These are phyloP conservation scores for Netelia inedita DNA, from an alignment of 2,888 invertebrate species.

Conservation along the genomic window DNA sequence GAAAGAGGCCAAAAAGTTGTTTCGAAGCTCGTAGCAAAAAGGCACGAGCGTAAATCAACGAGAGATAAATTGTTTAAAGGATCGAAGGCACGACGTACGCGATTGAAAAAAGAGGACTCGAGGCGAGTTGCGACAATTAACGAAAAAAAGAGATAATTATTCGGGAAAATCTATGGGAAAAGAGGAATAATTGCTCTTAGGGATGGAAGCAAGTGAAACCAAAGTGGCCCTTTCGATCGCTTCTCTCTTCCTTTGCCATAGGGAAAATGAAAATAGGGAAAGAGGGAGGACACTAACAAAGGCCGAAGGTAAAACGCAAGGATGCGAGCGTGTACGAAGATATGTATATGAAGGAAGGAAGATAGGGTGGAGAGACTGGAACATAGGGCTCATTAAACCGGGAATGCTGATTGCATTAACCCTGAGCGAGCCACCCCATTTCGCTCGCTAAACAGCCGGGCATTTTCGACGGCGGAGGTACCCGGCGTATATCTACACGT, in stretches of 20 bases:
- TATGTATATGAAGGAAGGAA: slow-evolving; percentile 29
- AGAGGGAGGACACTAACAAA: neutral
- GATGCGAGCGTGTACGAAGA: slow-evolving; percentile 52
- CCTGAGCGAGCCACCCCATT: slow-evolving; percentile 76
- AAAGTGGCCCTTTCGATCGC: neutral
- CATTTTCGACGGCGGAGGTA: slow-evolving; percentile 71
- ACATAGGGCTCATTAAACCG: slow-evolving; percentile 82
- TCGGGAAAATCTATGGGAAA: neutral
- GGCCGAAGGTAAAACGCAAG: neutral
- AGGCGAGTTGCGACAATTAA: neutral
- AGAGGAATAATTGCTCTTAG: too few relatives aligned
- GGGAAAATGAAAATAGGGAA: slow-evolving; percentile 44
- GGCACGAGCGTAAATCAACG: neutral
- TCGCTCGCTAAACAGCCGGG: slow-evolving; percentile 77
- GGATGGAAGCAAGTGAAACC: neutral
- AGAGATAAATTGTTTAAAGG: neutral
- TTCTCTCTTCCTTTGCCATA: neutral
- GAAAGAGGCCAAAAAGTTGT: neutral
- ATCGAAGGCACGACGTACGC: slow-evolving; percentile 17
- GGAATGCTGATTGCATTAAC: slow-evolving; percentile 84
- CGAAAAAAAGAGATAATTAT: neutral
- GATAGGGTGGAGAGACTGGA: slow-evolving; percentile 61
- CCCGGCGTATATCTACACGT: slow-evolving; percentile 17
- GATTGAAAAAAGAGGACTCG: slow-evolving; percentile 8
- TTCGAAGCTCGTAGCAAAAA: neutral